phyloP scores from a whole-genome alignment of 2,797 vertebrate genomes.

The Hipposideros larvatus region DNA sequence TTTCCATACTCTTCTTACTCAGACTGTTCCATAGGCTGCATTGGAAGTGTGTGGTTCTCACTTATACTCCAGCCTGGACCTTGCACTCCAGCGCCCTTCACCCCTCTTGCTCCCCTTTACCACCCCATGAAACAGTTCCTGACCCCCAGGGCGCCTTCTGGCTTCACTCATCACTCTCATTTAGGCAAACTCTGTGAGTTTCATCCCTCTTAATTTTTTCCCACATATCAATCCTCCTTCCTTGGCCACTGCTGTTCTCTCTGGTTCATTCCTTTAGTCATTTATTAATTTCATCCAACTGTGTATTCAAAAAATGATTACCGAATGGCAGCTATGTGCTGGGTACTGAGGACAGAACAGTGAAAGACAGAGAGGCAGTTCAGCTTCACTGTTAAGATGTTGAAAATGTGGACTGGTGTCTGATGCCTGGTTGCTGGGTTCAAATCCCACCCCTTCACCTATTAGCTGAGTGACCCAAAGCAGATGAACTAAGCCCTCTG shows the following conservation, averaged over 20 bases:
- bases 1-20: not conserved
- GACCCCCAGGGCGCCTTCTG: not conserved
- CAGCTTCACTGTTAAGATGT: not conserved
- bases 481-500: not conserved
- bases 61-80: not conserved
- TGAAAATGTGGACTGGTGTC: not conserved
- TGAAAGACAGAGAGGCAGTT: not conserved
- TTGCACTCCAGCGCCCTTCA: not conserved
- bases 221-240: constrained; percentile 62
- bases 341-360: rapidly evolving
- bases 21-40: rapidly evolving
- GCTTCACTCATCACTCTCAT: constrained; percentile 35
- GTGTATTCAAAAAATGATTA: not conserved
- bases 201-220: constrained; percentile 55
- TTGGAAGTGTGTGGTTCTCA: not conserved
- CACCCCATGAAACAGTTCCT: not conserved
- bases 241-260: constrained; percentile 14
- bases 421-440: not conserved
- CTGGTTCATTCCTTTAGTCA: not conserved
- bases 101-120: not conserved
- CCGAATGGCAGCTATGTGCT: not conserved
- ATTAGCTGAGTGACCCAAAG: not conserved
- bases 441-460: not conserved
- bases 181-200: constrained; percentile 26
- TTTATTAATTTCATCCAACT: constrained; percentile 14